Evolutionary conservation across 1,140 invertebrate genomes (phyloP).

Genomic region (Drosophila tristis): DNA sequence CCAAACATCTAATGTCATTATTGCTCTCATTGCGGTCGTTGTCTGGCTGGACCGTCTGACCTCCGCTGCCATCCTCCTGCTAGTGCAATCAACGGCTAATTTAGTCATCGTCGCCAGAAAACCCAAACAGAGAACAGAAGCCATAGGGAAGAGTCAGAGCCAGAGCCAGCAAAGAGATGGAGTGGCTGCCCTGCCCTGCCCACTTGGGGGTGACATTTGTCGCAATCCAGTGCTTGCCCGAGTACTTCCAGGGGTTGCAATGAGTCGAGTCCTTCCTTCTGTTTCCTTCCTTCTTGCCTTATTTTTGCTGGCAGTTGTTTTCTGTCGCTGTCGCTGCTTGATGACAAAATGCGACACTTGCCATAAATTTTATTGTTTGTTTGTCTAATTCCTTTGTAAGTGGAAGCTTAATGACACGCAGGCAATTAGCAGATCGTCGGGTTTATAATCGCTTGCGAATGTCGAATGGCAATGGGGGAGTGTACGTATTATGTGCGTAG

Average conservation of each 20-base stretch:
- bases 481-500: too few species aligned
- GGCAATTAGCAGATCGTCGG: slow-evolving; percentile 82
- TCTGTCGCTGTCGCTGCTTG: slow-evolving; percentile 59
- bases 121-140: slow-evolving; percentile 4
- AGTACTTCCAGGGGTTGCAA: slow-evolving; percentile 50
- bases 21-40: slow-evolving; percentile 77
- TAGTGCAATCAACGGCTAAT: slow-evolving; percentile 70
- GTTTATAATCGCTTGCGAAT: slow-evolving; percentile 51
- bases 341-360: slow-evolving; percentile 82
- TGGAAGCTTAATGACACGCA: slow-evolving; percentile 83
- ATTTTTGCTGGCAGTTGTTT: slow-evolving; percentile 60
- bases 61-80: slow-evolving; percentile 4
- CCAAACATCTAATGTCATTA: slow-evolving; percentile 67
- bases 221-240: slow-evolving; percentile 24
- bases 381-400: slow-evolving; percentile 73
- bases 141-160: slow-evolving; percentile 1
- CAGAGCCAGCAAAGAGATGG: slow-evolving; percentile 1
- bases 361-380: slow-evolving; percentile 83
- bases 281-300: slow-evolving; percentile 24
- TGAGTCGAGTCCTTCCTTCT: not conserved
- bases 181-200: slow-evolving; percentile 6
- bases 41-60: slow-evolving; percentile 26
- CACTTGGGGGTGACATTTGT: slow-evolving; percentile 57
- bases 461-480: not conserved
- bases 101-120: slow-evolving; percentile 65